Evolutionary conservation across 1,140 invertebrate genomes (phyloP), one percentile per base, ranked within the genome.

Genomic region (Drosophila mayri): DNA sequence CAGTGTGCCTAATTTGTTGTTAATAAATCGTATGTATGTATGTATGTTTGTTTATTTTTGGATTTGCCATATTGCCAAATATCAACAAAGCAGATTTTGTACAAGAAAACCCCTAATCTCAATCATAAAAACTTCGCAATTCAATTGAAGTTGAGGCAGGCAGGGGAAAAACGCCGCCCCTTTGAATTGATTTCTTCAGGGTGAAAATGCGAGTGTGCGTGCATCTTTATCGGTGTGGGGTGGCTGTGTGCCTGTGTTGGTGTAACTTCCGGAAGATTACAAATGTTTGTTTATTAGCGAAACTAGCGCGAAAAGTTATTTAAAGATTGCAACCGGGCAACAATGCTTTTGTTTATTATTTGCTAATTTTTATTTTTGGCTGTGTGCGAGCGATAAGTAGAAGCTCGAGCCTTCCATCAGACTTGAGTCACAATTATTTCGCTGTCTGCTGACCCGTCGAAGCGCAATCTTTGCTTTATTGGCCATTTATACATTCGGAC

Each of bases 101-200:
- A 8, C 16, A n/a, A 35, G 16, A 28, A 14, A 61, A 28, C 1
- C 6, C 7, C 5, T 18, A n/a, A 22, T 7, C 8, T 16, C 7
- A 25, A 8, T 2, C 10, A 14, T 7, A 16, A 52, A 75, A 65
- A 35, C 46, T 62, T 16, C 43, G 20, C 46, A 86, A 86, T 49
- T 25, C 1, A 18, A 75, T 67, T 35, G 5, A 44, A 71, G 59
- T 86, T 85, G 82, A 63, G 78, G 70, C 65, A 79, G 78, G 68
- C 67, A 63, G 46, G 20, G 28, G 35, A 37, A 66, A 66, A 58
- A 44, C 50, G 22, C 37, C 18, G 37, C 43, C 43, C 59, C 60
- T 46, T 38, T 52, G 50, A 74, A 88, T 88, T 88, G 84, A 88
- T 88, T 88, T 88, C 28, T 88, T 74, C 84, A 79, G 70, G 25